A percentile compares a stretch with the other conserved stretches of the same genome.
phyloP scores from a whole-genome alignment of 2,113 vertebrate genomes.

The Orycteropus afer region DNA sequence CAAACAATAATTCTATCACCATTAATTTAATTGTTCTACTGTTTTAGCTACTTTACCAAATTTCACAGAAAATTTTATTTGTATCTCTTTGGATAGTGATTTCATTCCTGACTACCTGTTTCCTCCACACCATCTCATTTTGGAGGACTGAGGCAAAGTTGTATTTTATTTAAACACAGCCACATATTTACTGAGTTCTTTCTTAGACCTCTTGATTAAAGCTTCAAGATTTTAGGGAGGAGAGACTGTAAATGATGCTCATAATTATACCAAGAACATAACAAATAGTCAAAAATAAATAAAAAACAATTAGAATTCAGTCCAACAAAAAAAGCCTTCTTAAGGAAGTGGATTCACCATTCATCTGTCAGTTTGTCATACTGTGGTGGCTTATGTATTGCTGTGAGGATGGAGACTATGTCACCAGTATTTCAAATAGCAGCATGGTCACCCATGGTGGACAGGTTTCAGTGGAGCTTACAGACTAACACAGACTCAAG shows the following conservation, averaged over 20 bases:
- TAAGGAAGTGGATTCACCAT: too few species aligned
- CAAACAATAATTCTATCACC: slow-evolving; percentile 8
- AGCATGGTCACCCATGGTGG: too few species aligned
- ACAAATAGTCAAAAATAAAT: slow-evolving; percentile 42
- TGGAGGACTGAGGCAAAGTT: not conserved
- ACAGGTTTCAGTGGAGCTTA: too few species aligned
- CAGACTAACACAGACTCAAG: too few species aligned
- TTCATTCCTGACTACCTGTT: not conserved
- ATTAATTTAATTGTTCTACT: slow-evolving; percentile 8
- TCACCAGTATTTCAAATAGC: too few species aligned
- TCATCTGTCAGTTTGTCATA: too few species aligned
- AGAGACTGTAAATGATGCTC: not conserved
- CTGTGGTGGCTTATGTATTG: too few species aligned
- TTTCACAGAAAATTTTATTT: not conserved
- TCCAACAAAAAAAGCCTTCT: not conserved
- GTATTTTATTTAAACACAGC: not conserved
- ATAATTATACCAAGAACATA: not conserved
- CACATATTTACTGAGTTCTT: not conserved
- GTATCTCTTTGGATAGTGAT: not conserved
- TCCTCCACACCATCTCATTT: not conserved
- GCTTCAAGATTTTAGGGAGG: not conserved
- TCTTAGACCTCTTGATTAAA: not conserved
- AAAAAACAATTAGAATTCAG: slow-evolving; percentile 45
- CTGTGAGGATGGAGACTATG: too few species aligned
- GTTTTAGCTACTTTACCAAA: not conserved